These are phyloP conservation scores for Nomada ruficornis DNA, from an alignment of 2,888 invertebrate species.

Conservation along the genomic window DNA sequence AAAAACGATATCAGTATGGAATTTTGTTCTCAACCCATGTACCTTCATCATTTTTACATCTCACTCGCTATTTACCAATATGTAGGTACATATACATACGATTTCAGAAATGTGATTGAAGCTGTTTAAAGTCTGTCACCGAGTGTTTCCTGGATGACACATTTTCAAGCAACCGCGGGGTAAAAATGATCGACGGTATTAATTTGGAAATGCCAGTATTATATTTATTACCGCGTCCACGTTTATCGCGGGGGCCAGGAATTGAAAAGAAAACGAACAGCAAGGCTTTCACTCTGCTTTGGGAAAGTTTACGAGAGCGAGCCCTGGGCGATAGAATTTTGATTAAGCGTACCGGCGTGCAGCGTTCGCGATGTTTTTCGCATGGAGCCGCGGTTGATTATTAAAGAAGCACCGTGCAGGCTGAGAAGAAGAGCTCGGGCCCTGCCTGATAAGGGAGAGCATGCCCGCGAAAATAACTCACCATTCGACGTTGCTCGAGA, in stretches of 20 bases:
- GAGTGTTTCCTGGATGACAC: no score
- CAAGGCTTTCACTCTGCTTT: conserved; percentile 1
- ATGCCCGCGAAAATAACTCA: conserved; percentile 63
- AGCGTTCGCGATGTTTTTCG: conserved; percentile 26
- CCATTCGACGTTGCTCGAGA: conserved; percentile 36
- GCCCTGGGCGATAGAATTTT: conserved; percentile 63
- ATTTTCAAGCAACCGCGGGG: no score
- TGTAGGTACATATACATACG: not conserved
- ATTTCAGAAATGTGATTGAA: not conserved
- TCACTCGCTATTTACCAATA: not conserved
- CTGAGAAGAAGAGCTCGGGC: conserved; percentile 1
- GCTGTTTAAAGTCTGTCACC: not conserved
- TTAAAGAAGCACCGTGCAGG: conserved; percentile 45
- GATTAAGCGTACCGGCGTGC: conserved; percentile 56
- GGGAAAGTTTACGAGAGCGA: conserved; percentile 13
- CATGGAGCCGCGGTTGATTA: conserved; percentile 50
- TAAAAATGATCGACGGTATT: no score
- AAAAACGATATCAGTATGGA: no score
- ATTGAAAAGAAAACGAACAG: conserved; percentile 24
- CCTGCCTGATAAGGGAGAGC: conserved; percentile 44
- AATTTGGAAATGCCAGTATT: no score
- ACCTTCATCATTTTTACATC: no score
- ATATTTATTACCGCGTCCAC: no score
- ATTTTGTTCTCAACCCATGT: no score
- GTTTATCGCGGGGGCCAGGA: not conserved